Evolutionary conservation across 2,113 vertebrate genomes (phyloP).

Genomic region (Emydocephalus ijimae): DNA sequence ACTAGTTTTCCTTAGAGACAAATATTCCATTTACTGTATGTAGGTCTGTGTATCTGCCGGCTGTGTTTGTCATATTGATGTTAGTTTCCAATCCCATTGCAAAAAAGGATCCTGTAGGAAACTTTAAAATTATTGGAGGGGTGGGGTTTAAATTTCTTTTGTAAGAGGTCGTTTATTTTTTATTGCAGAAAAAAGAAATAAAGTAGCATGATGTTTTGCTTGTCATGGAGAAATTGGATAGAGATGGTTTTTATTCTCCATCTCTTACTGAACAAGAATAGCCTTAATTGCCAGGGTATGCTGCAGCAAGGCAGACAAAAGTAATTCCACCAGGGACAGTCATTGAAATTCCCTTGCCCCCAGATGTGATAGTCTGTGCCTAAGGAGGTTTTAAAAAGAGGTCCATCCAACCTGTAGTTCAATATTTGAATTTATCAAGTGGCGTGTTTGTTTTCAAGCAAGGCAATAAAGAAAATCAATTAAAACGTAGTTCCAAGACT

Average conservation of each 20-base stretch:
- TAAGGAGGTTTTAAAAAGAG: background rate
- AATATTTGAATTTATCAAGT: background rate
- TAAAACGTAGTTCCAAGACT: background rate
- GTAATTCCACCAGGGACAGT: background rate
- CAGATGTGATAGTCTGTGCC: background rate
- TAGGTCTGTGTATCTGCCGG: background rate
- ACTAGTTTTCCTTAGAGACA: background rate
- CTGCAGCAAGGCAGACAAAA: background rate
- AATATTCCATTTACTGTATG: background rate
- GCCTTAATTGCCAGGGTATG: background rate
- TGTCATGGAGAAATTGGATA: background rate
- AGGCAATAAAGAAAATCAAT: background rate
- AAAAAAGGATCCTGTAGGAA: background rate
- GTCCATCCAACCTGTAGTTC: background rate
- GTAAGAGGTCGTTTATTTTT: background rate
- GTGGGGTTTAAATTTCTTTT: background rate
- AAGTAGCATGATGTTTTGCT: background rate
- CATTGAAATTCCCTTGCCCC: background rate
- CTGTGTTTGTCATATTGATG: background rate
- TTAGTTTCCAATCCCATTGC: background rate
- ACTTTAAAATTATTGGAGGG: background rate
- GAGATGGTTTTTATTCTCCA: background rate
- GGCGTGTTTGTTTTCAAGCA: background rate
- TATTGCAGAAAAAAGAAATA: background rate
- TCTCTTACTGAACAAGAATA: background rate